phyloP scores from a whole-genome alignment of 1,140 invertebrate genomes.

The Calosoma granatense region DNA sequence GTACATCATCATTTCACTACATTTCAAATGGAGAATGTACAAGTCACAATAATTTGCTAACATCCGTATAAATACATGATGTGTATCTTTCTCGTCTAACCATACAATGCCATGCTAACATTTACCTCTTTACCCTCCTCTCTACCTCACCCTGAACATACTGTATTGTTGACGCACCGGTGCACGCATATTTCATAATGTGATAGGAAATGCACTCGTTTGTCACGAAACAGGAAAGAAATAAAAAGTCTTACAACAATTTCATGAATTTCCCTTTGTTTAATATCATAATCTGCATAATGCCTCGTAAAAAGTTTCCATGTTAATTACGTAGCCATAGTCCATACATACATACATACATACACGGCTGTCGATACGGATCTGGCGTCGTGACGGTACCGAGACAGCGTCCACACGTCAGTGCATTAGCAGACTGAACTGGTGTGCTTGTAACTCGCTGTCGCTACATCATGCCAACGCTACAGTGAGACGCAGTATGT shows the following conservation, averaged over 20 bases:
- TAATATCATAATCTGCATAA: constrained; percentile 3
- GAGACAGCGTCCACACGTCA: not conserved
- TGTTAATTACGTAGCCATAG: not conserved
- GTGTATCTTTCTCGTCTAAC: too few relatives aligned
- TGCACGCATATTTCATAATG: not conserved
- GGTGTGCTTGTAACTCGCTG: not conserved
- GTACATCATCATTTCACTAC: too few relatives aligned
- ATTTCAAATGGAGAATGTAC: too few relatives aligned
- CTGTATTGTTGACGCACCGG: too few relatives aligned
- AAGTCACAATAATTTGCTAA: too few relatives aligned
- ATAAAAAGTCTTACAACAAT: not conserved
- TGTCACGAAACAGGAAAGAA: not conserved
- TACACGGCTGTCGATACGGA: not conserved
- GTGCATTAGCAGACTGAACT: not conserved
- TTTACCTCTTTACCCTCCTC: too few relatives aligned
- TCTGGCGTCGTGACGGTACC: not conserved
- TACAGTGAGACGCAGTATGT: not conserved
- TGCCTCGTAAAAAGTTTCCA: not conserved
- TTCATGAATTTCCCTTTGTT: not conserved
- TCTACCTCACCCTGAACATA: too few relatives aligned
- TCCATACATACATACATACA: too few relatives aligned
- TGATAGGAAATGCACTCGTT: not conserved
- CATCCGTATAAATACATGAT: too few relatives aligned
- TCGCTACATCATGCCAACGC: not conserved
- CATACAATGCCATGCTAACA: too few relatives aligned